phyloP scores from a whole-genome alignment of 2,113 vertebrate genomes.

The Tamias sibiricus region DNA sequence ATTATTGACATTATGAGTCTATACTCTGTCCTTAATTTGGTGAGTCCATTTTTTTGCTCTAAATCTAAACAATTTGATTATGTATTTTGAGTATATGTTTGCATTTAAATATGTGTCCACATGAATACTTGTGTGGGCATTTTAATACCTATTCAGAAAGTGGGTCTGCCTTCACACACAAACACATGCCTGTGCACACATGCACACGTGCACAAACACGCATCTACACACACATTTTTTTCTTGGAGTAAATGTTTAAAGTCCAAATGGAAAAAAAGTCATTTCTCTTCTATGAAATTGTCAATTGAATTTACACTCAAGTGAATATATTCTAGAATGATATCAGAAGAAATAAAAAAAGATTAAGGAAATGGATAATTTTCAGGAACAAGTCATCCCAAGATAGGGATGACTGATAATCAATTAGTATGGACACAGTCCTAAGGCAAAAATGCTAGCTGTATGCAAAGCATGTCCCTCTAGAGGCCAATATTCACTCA shows the following conservation, averaged over 20 bases:
- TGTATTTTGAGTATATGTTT: neutral
- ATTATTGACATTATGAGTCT: neutral
- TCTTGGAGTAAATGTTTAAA: neutral
- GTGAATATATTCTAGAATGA: neutral
- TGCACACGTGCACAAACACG: neutral
- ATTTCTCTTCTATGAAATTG: constrained; percentile 7
- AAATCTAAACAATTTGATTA: neutral
- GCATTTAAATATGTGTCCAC: neutral
- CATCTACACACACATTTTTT: neutral
- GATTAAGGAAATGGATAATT: constrained; percentile 39
- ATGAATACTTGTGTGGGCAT: neutral
- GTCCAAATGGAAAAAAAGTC: neutral
- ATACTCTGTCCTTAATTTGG: neutral
- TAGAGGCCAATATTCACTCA: constrained; percentile 78
- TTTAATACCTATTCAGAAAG: neutral
- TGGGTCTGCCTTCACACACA: neutral
- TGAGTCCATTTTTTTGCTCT: neutral
- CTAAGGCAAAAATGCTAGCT: neutral
- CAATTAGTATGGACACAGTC: constrained; percentile 24
- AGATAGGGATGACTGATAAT: neutral
- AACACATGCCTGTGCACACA: neutral
- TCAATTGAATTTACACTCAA: neutral
- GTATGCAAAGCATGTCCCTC: constrained; percentile 27
- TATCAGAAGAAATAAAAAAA: constrained; percentile 55
- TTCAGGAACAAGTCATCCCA: neutral